Base-by-base conservation (phyloP, 2,888 invertebrate species). In the Cantharis flavilabris region DNA sequence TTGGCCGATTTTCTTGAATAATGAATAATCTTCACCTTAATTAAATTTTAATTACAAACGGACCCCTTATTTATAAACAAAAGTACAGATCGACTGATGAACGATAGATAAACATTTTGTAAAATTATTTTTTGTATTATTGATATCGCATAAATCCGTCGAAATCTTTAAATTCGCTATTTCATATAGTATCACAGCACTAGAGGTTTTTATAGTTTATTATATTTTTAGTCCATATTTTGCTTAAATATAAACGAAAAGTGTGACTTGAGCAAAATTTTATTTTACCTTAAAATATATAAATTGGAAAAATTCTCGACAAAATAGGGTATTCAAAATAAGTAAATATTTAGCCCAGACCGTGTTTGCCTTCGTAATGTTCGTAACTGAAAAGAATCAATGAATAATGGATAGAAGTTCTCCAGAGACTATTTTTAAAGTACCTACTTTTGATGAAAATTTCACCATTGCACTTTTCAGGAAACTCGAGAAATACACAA, bases 371-470 rank as follows among this genome's bases (percentile, higher is more conserved):
- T 80, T 76, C 77, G 79, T 73, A 78, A 76, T 80, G 73, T 78
- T 79, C 75, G 71, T 75, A 75, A 70, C 75, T 81, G 80, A 83
- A 82, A 82, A 83, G 82, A 82, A 84, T 84, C 84, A 81, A 85
- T 85, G 85, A 85, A 85, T 85, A 85, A 85, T 85, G 84, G 84
- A 85, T 84, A 81, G 81, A 80, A 81, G 81, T 82, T 81, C 84
- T 83, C 84, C 75, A 79, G 84, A 83, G 84, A 84, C 83, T 80
- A 80, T 83, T 83, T 83, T 83, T 82, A 82, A 83, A 84, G 84
- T 82, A 83, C 83, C 83, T 82, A 49, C 49, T 49, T 82, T 79
- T 80, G 81, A 82, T 81, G 81, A 82, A 83, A 84, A 84, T 83
- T 83, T 82, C 81, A 81, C 80, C 80, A 82, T 82, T 85, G 82